phyloP scores from a whole-genome alignment of 2,797 vertebrate genomes.

The Aselliscus stoliczkanus region DNA sequence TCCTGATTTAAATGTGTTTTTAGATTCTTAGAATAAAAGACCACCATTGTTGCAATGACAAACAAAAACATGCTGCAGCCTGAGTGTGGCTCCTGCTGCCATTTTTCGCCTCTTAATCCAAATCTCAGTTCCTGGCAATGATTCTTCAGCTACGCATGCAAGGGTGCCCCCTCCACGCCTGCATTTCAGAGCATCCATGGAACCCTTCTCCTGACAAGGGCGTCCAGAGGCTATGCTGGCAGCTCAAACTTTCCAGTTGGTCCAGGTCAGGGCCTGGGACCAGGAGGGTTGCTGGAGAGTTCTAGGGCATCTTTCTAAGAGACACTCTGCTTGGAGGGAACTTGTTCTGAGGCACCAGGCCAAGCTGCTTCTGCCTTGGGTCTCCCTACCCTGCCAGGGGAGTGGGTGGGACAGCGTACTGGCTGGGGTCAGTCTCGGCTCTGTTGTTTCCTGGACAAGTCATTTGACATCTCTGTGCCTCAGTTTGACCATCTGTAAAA shows the following conservation, averaged over 20 bases:
- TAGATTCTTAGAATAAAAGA: background rate
- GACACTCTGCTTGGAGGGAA: background rate
- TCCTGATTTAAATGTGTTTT: background rate
- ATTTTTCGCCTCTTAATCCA: background rate
- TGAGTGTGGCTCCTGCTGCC: background rate
- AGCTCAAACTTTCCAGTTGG: too few relatives aligned
- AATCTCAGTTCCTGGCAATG: background rate
- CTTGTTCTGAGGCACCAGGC: background rate
- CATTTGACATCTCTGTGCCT: background rate
- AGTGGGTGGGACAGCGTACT: fast-evolving
- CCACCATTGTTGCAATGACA: background rate
- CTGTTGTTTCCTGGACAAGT: background rate
- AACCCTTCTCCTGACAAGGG: background rate
- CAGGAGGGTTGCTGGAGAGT: background rate
- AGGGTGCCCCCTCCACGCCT: fast-evolving
- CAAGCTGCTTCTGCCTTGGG: background rate
- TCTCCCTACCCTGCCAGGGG: background rate
- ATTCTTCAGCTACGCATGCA: background rate
- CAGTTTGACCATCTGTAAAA: background rate
- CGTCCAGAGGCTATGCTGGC: fast-evolving
- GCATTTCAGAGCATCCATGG: background rate
- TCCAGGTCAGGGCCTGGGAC: background rate
- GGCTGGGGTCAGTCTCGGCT: background rate
- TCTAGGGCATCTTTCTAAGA: background rate
- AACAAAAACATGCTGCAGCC: background rate